Base-by-base conservation (phyloP, 2,888 invertebrate species). In the Phyllotreta striolata region DNA sequence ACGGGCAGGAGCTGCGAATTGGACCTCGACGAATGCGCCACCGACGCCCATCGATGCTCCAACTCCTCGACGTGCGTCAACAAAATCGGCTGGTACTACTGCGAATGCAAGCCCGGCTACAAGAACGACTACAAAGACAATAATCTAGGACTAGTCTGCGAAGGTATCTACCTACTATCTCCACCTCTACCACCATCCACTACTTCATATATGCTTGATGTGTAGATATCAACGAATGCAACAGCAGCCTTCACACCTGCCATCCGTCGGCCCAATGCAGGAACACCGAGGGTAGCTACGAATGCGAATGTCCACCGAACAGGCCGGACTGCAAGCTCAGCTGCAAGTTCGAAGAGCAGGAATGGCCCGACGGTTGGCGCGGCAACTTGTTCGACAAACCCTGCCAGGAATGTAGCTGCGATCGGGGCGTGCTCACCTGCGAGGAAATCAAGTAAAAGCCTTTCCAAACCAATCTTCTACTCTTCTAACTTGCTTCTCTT, bases 1-100 rank as follows among this genome's bases (percentile, higher is more conserved):
- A 88, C 87, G 55, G 95, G 95, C 66, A 83, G 86, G 73, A 90
- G 89, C 77, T 95, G 95, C 84, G 92, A 94, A 82, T 86, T 90
- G 68, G 95, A 95, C 83, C 85, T 92, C 76, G 92, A 95, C 84
- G 95, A 95, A 83, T 95, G 95, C 83, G 84, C 86, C 12, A 84
- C 87, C 70, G 87, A 88, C 68, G 83, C 87, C 59, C 88, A 90
- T 75, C 85, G 88, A 66, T 95, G 95, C 82, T 89, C 90, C 71
- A 85, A 87, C 71, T 88, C 90, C 72, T 91, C 93, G 56, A 84
- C 86, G 59, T 95, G 95, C 83, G 88, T 93, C 81, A 95, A 95
- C 83, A 91, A 91, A 86, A 93, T 93, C 46, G 95, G 95, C 72
- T 93, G 93, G 88, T 93, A 92, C 83, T 91, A 92, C 81, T 95